A percentile compares a stretch with the other conserved stretches of the same genome.
These are phyloP conservation scores for Tuberolachnus salignus DNA, from an alignment of 2,888 invertebrate species.

Conservation along the genomic window DNA sequence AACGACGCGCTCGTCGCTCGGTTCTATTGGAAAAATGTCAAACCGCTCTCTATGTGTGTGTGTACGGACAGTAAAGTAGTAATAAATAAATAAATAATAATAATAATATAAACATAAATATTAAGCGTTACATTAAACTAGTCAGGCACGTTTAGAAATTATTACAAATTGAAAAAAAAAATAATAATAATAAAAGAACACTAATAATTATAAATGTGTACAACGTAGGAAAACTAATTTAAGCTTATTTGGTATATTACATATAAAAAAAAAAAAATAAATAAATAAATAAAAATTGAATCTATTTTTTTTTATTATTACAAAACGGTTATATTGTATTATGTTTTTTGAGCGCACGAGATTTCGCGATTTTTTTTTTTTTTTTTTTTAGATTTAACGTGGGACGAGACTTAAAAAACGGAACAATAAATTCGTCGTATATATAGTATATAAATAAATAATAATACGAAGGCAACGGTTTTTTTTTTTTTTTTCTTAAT, in stretches of 20 bases:
- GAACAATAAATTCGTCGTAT: conserved; percentile 3
- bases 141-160: conserved; percentile 38
- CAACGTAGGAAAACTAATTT: conserved; percentile 47
- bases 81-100: background rate
- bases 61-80: conserved; percentile 1
- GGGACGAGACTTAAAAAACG: background rate
- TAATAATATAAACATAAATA: background rate
- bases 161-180: conserved; percentile 26
- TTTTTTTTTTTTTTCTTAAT: background rate
- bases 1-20: too few species aligned
- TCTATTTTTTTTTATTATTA: background rate
- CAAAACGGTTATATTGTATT: conserved; percentile 3
- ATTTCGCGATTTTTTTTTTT: background rate
- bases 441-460: background rate
- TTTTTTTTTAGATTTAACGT: background rate
- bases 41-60: background rate
- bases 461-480: background rate
- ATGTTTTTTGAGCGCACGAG: conserved; percentile 13
- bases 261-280: too few species aligned
- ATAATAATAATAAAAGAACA: conserved; percentile 24
- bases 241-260: conserved; percentile 48
- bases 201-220: conserved; percentile 37
- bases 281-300: too few species aligned
- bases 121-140: conserved; percentile 30
- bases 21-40: conserved; percentile 9